Evolutionary conservation across 2,113 vertebrate genomes (phyloP).

Genomic region (Psittacula cyanocephala): DNA sequence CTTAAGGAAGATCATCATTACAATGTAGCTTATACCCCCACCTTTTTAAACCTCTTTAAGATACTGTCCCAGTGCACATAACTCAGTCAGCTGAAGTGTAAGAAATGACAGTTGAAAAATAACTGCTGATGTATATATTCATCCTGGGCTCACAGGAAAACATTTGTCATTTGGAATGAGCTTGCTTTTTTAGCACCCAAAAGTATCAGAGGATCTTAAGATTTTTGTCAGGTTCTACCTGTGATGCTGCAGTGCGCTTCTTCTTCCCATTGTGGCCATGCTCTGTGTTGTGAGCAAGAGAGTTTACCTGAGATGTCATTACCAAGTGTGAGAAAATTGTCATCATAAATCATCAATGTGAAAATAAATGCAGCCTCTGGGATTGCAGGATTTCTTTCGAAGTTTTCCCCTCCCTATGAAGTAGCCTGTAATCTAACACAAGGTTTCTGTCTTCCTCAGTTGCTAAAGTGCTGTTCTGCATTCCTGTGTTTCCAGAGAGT

Average conservation of each 20-base stretch:
- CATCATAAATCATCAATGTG: not conserved
- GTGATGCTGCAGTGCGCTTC: not conserved
- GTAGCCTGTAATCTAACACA: not conserved
- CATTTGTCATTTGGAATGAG: conserved; percentile 1
- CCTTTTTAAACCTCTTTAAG: not conserved
- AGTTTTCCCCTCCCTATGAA: not conserved
- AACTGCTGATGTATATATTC: not conserved
- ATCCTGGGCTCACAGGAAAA: not conserved
- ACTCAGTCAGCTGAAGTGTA: not conserved
- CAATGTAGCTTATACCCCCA: not conserved
- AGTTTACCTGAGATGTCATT: conserved; percentile 16
- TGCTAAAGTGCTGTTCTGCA: not conserved
- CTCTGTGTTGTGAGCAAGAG: not conserved
- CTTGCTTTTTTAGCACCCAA: not conserved
- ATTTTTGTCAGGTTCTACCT: not conserved
- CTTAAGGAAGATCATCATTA: not conserved
- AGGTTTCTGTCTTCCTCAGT: not conserved
- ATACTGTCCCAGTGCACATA: not conserved
- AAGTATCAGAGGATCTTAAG: not conserved
- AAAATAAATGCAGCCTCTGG: not conserved
- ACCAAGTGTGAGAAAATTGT: not conserved
- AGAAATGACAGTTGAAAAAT: conserved; percentile 5
- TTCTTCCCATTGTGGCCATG: not conserved
- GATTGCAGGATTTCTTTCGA: not conserved
- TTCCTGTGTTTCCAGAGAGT: conserved; percentile 19